Percentiles rank a stretch among this genome's conserved stretches.
phyloP scores from a whole-genome alignment of 2,797 vertebrate species.

The Moxostoma hubbsi region DNA sequence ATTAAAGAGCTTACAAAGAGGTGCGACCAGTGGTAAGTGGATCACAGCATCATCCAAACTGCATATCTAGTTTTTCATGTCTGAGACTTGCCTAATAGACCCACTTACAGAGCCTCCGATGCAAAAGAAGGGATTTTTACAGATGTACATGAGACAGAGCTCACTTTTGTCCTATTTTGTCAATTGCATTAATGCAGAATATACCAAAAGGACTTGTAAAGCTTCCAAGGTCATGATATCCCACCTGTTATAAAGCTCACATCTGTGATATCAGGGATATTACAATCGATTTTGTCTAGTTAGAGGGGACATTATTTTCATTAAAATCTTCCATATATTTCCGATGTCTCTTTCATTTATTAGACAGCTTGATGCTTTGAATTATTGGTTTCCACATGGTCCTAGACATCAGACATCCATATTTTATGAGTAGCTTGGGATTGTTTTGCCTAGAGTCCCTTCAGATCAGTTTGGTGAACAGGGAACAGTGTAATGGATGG shows the following conservation, averaged over 20 bases:
- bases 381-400: constrained; percentile 28
- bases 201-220: not conserved
- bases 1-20: constrained; percentile 54
- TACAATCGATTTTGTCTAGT: constrained; percentile 23
- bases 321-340: constrained; percentile 1
- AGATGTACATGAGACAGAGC: not conserved
- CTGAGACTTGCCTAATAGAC: constrained; percentile 30
- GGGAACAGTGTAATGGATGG: not conserved
- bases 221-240: not conserved
- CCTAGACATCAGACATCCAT: constrained; percentile 17
- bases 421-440: constrained; percentile 26
- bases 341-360: constrained; percentile 31
- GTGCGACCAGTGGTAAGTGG: constrained; percentile 40
- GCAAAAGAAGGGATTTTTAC: not conserved
- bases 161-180: not conserved
- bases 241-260: constrained; percentile 8
- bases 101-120: constrained; percentile 30
- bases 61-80: constrained; percentile 36
- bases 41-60: constrained; percentile 28
- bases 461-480: not conserved
- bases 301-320: constrained; percentile 4
- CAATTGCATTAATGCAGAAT: constrained; percentile 1
- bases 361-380: constrained; percentile 36
- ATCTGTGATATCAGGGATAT: constrained; percentile 9
- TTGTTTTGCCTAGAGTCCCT: constrained; percentile 33